Base-by-base conservation (phyloP, 2,888 invertebrate genomes). In the Xiphydria camelus region DNA sequence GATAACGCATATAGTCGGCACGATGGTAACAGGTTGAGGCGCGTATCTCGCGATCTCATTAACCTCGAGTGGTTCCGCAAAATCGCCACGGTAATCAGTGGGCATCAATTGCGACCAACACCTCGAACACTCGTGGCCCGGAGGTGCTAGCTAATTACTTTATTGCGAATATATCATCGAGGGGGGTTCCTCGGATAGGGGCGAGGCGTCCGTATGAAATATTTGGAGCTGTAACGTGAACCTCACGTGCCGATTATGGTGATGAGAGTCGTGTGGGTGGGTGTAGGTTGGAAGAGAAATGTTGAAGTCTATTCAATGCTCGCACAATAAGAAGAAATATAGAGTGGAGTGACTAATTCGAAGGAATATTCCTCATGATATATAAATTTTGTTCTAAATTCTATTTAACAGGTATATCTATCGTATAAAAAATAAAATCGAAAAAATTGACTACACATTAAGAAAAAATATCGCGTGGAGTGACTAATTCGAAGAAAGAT, bases 41-140 rank as follows among this genome's bases (percentile, higher is more conserved):
- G 39, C 50, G 59, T 66, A 66, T 66, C 65, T 51, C 31, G 41
- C 50, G 41, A 64, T 64, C 64, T 66, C 59, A 66, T 66, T 66
- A 66, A 57, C 53, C 55, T 49, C 53, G 60, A 66, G 66, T 66
- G 64, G 59, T 62, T 52, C 55, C 45, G 53, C 55, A 57, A 59
- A 58, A 63, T 62, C 57, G 55, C 53, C 59, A 55, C 53, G 53
- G 55, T 58, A 54, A 52, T 49, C 57, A 57, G 51, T 50, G 42
- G 46, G 50, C 61, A 67, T 63, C 64, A 64, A 64, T 64, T 66
- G 61, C 52, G 34, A 3, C 19, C 19, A 10, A 34, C 34, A 19
- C 17, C 34, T 34, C 34, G 14, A 10, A 15, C 19, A 10, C 9
- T 10, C 19, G 6, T 34, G 19, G n/a, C 18, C 34, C 17, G 10